Evolutionary conservation across 2,888 invertebrate genomes (phyloP).

Genomic region (Pseudococcus jackbeardsleyi): DNA sequence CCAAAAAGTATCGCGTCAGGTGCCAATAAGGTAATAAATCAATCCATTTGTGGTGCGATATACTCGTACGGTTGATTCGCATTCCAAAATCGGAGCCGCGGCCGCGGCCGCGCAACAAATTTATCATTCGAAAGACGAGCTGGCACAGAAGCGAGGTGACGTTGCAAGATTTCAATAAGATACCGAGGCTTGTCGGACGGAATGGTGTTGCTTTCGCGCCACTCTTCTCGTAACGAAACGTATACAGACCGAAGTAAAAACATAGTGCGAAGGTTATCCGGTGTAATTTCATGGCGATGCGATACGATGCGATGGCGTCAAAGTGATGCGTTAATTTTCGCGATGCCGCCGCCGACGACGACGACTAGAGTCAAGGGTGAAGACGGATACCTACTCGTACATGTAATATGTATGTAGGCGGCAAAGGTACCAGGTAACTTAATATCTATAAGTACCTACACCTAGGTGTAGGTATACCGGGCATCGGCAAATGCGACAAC

Average conservation of each 20-base stretch:
- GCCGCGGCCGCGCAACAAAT: background rate
- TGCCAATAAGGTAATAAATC: slow-evolving; percentile 16
- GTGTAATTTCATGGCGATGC: slow-evolving; percentile 37
- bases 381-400: too few species aligned
- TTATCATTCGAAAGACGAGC: background rate
- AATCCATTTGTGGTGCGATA: slow-evolving; percentile 19
- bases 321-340: slow-evolving; percentile 21
- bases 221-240: slow-evolving; percentile 30
- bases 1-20: background rate
- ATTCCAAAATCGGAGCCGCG: background rate
- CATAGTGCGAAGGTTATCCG: slow-evolving; percentile 37
- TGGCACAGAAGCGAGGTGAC: background rate
- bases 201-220: background rate
- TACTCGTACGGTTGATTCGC: background rate
- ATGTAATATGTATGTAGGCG: too few species aligned
- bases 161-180: slow-evolving; percentile 12
- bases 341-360: background rate
- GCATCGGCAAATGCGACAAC: background rate
- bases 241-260: slow-evolving; percentile 50
- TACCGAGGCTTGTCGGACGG: background rate
- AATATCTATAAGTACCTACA: too few species aligned
- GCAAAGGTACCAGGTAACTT: too few species aligned
- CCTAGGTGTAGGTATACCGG: background rate
- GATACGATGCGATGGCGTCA: too few species aligned
- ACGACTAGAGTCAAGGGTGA: background rate